A percentile compares a stretch with the other conserved stretches of the same genome.
phyloP scores from a whole-genome alignment of 2,888 invertebrate species.

The Acrobasis consociella region DNA sequence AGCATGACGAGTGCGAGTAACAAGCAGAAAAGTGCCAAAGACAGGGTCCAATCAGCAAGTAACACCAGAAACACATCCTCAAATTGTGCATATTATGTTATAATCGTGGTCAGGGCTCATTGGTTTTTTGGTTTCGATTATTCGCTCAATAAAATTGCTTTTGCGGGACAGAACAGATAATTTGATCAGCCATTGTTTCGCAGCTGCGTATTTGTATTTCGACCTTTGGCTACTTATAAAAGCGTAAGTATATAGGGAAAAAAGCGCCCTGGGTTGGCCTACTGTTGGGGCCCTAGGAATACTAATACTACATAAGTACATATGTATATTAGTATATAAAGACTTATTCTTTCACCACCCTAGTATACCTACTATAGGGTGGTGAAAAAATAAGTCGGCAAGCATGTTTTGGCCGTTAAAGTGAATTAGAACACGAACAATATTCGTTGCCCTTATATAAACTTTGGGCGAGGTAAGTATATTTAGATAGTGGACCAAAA shows the following conservation, averaged over 20 bases:
- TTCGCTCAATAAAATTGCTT: conserved; percentile 37
- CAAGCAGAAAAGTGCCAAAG: background rate
- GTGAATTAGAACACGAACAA: too few relatives aligned
- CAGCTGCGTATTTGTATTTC: conserved; percentile 15
- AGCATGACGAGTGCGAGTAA: too few relatives aligned
- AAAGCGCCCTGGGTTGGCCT: background rate
- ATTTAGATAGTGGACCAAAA: too few relatives aligned
- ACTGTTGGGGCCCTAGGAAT: background rate
- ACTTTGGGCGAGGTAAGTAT: too few relatives aligned
- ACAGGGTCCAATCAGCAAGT: background rate
- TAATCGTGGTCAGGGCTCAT: conserved; percentile 69
- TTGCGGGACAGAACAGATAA: conserved; percentile 27
- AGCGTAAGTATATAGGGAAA: background rate
- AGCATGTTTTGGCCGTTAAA: too few relatives aligned
- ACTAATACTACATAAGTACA: background rate
- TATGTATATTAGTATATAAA: too few relatives aligned
- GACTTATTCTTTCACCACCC: too few relatives aligned
- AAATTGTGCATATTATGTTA: conserved; percentile 61
- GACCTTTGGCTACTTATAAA: conserved; percentile 11
- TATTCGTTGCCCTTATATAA: too few relatives aligned
- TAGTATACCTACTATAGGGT: too few relatives aligned
- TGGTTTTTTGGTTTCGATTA: conserved; percentile 58
- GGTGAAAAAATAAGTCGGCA: too few relatives aligned
- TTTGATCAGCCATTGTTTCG: conserved; percentile 25
- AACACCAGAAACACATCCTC: background rate